phyloP scores from a whole-genome alignment of 2,113 vertebrate species.

The Halcyon malimbica region DNA sequence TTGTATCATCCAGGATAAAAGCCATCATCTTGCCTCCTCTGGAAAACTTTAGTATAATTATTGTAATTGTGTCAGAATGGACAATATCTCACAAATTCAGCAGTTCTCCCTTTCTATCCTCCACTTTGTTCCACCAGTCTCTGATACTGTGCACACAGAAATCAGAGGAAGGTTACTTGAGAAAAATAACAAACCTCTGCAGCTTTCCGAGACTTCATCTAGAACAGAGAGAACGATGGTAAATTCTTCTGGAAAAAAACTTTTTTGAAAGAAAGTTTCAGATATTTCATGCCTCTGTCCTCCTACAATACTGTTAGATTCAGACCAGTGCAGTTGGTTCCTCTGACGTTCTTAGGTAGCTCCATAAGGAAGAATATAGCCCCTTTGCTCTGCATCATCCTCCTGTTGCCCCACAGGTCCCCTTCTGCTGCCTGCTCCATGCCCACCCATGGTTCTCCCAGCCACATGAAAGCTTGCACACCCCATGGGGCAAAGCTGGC shows the following conservation, averaged over 20 bases:
- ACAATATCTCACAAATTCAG: neutral
- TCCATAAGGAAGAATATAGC: neutral
- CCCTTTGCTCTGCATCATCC: neutral
- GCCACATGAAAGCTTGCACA: neutral
- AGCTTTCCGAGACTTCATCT: neutral
- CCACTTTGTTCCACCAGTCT: neutral
- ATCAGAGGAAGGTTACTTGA: neutral
- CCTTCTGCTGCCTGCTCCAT: neutral
- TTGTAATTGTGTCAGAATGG: neutral
- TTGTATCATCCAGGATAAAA: neutral
- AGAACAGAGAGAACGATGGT: neutral
- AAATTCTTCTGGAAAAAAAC: neutral
- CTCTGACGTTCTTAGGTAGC: neutral
- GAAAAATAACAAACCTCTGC: neutral
- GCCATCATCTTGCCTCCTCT: neutral
- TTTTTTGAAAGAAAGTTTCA: neutral
- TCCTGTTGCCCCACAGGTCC: neutral
- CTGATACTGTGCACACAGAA: neutral
- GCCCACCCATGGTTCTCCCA: neutral
- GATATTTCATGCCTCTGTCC: neutral
- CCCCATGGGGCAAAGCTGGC: fast-evolving
- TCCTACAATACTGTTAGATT: neutral
- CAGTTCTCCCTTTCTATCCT: neutral
- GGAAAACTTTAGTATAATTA: neutral
- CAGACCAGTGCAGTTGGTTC: neutral